Conservation (phyloP, 2,888 invertebrate genomes). For the Campaea margaritaria region DNA sequence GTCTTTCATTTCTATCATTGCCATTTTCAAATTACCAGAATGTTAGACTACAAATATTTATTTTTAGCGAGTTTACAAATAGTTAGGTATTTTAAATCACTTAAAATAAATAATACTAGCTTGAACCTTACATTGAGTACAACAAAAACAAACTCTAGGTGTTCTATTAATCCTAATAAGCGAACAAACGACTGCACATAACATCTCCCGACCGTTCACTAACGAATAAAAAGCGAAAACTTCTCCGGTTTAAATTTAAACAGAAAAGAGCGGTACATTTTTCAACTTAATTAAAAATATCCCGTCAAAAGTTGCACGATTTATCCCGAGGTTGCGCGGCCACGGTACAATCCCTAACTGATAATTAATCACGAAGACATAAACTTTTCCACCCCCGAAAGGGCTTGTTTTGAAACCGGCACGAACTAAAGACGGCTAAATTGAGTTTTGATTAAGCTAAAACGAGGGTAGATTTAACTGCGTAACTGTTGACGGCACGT, state of each 20-base stretch:
- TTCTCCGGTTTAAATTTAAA: slow-evolving; percentile 20
- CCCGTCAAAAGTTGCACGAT: slow-evolving; percentile 43
- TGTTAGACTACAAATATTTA: too few relatives aligned
- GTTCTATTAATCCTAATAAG: neutral
- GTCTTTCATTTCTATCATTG: too few relatives aligned
- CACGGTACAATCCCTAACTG: slow-evolving; percentile 47
- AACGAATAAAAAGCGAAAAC: slow-evolving; percentile 29
- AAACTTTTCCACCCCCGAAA: slow-evolving; percentile 59
- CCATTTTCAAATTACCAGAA: too few relatives aligned
- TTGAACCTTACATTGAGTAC: too few relatives aligned
- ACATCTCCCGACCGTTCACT: slow-evolving; percentile 8
- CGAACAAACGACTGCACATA: slow-evolving; percentile 2
- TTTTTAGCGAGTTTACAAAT: too few relatives aligned
- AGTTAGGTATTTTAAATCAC: too few relatives aligned
- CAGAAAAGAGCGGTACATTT: slow-evolving; percentile 33
- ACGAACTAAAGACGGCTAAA: slow-evolving; percentile 62
- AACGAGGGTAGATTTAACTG: slow-evolving; percentile 42
- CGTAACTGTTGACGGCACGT: slow-evolving; percentile 57
- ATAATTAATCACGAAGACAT: slow-evolving; percentile 63
- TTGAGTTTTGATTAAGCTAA: slow-evolving; percentile 67
- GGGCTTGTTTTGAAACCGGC: slow-evolving; percentile 59
- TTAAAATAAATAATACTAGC: too few relatives aligned
- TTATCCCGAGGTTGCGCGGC: slow-evolving; percentile 45
- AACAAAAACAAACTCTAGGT: neutral
- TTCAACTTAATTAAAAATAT: slow-evolving; percentile 44